Base-by-base conservation (phyloP, 1,140 invertebrate genomes). In the Drosophila watanabei region DNA sequence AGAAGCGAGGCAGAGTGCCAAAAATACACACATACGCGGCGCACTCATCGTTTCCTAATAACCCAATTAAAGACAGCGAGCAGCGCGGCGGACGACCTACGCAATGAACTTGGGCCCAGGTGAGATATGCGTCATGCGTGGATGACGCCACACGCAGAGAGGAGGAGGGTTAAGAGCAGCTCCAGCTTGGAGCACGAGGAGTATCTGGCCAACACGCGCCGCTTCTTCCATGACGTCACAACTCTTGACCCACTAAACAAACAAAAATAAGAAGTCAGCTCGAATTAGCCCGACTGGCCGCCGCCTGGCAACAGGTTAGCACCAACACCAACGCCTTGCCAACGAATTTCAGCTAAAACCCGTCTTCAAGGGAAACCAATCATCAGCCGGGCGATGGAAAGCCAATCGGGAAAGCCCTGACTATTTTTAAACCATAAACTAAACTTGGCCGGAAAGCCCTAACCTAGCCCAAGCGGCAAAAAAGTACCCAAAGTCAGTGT, bases 11-110 rank as follows among this genome's bases (percentile, higher is more conserved):
- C 49, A 28, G 14, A 39, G 28, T 48, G 71, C 51, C 52, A 76
- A 76, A 75, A 75, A 75, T 75, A 75, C 37, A 49, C 43, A 60
- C 37, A 49, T 37, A 60, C 62, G 51, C 70, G 56, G 41, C 75
- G 68, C 69, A 79, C 70, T 63, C 76, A 76, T 82, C 75, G 72
- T 86, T 87, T 83, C 76, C 84, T 89, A 88, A 84, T 84, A 88
- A 88, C 80, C 84, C 85, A 88, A 88, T 88, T 88, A 88, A 87
- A 78, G 80, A 37, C 37, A 45, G 24, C 39, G 33, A 57, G 45
- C 64, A 70, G 43, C 43, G 43, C 41, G 30, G 30, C 46, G 35
- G 45, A 61, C 75, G 76, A 77, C 83, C 83, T 80, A 84, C 84
- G 76, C 84, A 75, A 83, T 54, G 59, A 60, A 73, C 66, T 59